phyloP scores from a whole-genome alignment of 2,888 invertebrate genomes.

The Scaptomyza parva region DNA sequence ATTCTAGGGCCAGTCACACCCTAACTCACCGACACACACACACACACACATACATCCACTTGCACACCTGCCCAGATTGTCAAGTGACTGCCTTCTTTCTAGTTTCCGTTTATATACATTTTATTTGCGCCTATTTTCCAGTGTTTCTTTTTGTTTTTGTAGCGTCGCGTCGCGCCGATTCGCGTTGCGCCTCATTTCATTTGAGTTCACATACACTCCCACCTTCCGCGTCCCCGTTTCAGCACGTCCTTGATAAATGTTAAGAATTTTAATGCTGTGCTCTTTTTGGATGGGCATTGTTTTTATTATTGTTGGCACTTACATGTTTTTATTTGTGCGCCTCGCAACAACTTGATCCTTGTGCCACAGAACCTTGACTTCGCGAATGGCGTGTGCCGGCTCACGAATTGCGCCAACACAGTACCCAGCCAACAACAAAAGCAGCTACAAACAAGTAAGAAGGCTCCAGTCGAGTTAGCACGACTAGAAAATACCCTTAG shows the following conservation, averaged over 20 bases:
- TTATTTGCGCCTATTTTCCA: constrained; percentile 51
- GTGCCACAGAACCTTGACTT: constrained; percentile 66
- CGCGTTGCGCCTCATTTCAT: constrained; percentile 1
- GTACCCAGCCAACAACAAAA: constrained; percentile 19
- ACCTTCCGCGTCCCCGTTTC: neutral
- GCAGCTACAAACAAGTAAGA: neutral
- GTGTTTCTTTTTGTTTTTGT: constrained; percentile 10
- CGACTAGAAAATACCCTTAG: no score
- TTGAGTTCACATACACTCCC: neutral
- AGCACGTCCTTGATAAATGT: constrained; percentile 23
- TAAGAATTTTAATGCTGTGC: constrained; percentile 66
- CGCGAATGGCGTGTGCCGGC: constrained; percentile 26
- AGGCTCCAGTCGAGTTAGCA: no score
- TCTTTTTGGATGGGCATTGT: constrained; percentile 63
- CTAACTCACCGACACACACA: constrained; percentile 21
- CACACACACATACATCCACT: constrained; percentile 8
- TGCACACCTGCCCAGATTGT: constrained; percentile 38
- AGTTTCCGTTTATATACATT: constrained; percentile 51
- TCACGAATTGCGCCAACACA: constrained; percentile 47
- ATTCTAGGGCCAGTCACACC: constrained; percentile 21
- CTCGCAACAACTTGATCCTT: constrained; percentile 58
- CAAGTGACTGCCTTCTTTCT: constrained; percentile 45
- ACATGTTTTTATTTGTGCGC: constrained; percentile 50
- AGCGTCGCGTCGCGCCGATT: constrained; percentile 15
- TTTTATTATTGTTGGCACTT: constrained; percentile 73